These are phyloP conservation scores for Octodon degus DNA, from an alignment of 2,113 vertebrate species.

Conservation along the genomic window DNA sequence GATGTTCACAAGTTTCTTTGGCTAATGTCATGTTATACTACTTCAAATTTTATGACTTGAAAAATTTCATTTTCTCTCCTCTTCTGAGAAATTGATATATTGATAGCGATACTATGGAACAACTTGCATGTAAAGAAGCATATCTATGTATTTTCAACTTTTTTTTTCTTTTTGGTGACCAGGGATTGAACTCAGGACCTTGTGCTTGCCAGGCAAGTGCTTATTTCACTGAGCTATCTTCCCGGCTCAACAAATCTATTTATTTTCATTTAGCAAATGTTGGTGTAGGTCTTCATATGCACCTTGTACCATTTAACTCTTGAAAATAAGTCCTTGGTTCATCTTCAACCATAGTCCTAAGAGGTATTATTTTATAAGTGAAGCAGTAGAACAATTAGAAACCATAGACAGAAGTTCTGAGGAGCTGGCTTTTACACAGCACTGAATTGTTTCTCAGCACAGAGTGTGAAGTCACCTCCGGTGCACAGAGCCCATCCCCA, in stretches of 20 bases:
- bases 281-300: neutral
- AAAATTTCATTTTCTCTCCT: neutral
- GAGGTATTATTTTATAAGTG: neutral
- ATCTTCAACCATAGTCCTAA: neutral
- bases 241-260: no score
- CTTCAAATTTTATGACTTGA: neutral
- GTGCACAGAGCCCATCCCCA: neutral
- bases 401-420: neutral
- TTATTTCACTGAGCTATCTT: no score
- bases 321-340: conserved; percentile 21
- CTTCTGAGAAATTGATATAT: neutral
- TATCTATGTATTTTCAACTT: neutral
- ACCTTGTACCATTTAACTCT: neutral
- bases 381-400: neutral
- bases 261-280: neutral
- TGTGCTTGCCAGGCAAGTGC: no score
- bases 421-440: neutral
- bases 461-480: neutral
- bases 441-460: neutral
- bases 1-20: neutral
- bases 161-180: no score
- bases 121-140: neutral
- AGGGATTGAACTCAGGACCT: no score
- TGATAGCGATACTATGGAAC: neutral
- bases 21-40: neutral